Conservation (phyloP, 2,888 invertebrate species). For the Adelphocoris suturalis region DNA sequence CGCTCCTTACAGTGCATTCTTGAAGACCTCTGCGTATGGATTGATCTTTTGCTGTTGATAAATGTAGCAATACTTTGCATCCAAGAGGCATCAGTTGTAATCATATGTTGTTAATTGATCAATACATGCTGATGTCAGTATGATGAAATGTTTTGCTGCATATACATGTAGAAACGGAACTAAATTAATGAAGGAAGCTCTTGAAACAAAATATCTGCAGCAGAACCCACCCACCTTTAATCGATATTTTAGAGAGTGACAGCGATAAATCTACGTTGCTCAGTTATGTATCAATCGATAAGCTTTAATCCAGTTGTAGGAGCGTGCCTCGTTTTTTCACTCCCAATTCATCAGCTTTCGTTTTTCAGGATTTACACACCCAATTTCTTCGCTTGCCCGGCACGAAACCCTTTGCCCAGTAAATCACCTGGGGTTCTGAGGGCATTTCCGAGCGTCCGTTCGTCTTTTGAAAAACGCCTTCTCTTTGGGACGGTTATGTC, state of each 20-base stretch:
- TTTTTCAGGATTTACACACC: slow-evolving; percentile 37
- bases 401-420: not conserved
- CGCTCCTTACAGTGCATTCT: no score
- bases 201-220: no score
- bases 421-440: not conserved
- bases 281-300: not conserved
- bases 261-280: not conserved
- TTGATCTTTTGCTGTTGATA: no score
- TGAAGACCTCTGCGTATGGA: no score
- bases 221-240: no score
- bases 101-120: no score
- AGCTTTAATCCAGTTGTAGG: slow-evolving; percentile 9
- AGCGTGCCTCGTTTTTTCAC: not conserved
- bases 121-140: no score
- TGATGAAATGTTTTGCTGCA: no score
- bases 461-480: not conserved
- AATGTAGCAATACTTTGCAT: no score
- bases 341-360: not conserved
- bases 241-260: not conserved
- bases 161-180: no score
- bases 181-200: no score
- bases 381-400: slow-evolving; percentile 19
- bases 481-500: slow-evolving; percentile 16
- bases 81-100: no score
- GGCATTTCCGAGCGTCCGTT: not conserved